These are phyloP conservation scores for Dendrolimus pini DNA, from an alignment of 2,888 invertebrate species.

Conservation along the genomic window DNA sequence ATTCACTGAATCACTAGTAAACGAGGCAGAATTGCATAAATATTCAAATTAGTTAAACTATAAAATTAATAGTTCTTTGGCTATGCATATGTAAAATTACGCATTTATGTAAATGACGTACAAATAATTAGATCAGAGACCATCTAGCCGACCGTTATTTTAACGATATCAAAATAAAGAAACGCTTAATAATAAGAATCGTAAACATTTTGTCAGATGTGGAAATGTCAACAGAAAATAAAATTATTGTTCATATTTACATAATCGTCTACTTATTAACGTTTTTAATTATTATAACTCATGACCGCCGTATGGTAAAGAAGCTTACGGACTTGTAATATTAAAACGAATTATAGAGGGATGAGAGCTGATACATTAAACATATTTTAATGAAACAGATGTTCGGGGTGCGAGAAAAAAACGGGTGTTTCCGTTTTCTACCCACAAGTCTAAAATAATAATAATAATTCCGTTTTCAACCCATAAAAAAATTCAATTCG, in stretches of 20 bases:
- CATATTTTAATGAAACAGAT: not conserved
- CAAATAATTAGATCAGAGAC: not conserved
- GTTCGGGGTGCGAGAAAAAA: not conserved
- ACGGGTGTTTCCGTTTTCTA: too few species aligned
- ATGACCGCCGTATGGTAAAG: conserved; percentile 1
- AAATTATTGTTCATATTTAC: conserved; percentile 16
- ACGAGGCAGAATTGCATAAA: conserved; percentile 16
- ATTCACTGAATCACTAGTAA: conserved; percentile 15
- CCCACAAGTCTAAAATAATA: too few species aligned
- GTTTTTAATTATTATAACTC: conserved; percentile 6
- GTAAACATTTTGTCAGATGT: not conserved
- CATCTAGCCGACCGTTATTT: not conserved
- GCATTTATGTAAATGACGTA: not conserved
- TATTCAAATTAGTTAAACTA: conserved; percentile 15
- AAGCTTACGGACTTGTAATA: conserved; percentile 2
- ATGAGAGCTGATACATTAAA: not conserved
- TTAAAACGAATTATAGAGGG: not conserved
- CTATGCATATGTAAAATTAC: not conserved
- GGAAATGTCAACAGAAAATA: conserved; percentile 16
- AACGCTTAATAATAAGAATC: not conserved
- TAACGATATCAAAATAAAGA: not conserved
- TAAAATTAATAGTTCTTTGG: not conserved
- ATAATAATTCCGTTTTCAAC: too few species aligned
- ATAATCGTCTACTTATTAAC: conserved; percentile 11
- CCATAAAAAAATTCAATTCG: too few species aligned